These are phyloP conservation scores for Phodopus roborovskii DNA, from an alignment of 2,113 vertebrate genomes.

Conservation along the genomic window DNA sequence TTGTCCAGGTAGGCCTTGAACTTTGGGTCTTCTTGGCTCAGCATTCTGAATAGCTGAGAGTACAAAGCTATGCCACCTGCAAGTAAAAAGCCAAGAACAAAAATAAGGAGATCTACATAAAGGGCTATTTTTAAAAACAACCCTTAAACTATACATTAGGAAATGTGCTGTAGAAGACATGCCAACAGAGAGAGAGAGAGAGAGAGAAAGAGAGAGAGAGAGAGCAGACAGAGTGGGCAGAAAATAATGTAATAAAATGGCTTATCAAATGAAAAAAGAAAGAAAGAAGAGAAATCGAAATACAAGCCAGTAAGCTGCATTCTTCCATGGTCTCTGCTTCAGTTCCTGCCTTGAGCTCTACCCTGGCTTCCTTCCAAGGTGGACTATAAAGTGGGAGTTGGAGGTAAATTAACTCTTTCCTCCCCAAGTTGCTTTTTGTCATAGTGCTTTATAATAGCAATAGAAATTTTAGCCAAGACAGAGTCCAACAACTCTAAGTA, in stretches of 20 bases:
- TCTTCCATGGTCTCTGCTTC: not conserved
- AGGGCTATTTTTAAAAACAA: conserved; percentile 23
- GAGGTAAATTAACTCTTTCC: not conserved
- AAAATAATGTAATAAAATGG: too few relatives aligned
- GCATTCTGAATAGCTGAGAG: not conserved
- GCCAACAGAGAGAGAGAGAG: not conserved
- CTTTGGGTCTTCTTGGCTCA: not conserved
- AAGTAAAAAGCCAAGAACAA: not conserved
- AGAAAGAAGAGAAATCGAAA: not conserved
- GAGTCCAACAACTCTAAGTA: not conserved
- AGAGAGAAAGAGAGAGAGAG: too few relatives aligned
- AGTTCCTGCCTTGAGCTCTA: not conserved
- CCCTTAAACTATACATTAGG: not conserved
- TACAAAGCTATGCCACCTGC: not conserved
- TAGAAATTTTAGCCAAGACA: not conserved
- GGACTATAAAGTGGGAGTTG: not conserved
- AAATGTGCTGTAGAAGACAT: not conserved
- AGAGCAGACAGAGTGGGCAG: too few relatives aligned
- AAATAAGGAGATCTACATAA: not conserved
- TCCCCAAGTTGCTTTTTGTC: not conserved
- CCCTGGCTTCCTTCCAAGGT: not conserved
- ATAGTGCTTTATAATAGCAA: not conserved
- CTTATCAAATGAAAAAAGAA: too few relatives aligned
- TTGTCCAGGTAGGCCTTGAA: not conserved
- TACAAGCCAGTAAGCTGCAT: not conserved